Conservation (phyloP, 2,888 invertebrate species). For the Rhagophthalmus giganteus region DNA sequence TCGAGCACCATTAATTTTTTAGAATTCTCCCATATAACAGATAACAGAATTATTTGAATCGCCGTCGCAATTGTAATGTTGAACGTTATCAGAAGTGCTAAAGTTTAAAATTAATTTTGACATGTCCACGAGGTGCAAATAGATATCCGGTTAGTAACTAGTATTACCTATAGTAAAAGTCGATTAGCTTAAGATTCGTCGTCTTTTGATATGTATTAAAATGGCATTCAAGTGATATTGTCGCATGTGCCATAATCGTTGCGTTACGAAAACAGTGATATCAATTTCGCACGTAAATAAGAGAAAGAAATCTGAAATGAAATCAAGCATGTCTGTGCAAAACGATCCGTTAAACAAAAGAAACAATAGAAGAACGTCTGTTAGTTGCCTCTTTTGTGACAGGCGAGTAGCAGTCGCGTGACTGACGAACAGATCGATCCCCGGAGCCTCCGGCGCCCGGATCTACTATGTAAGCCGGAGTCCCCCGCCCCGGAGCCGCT, state of each 20-base stretch:
- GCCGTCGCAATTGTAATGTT: too few species aligned
- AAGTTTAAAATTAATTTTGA: too few species aligned
- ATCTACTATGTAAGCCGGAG: slow-evolving; percentile 14
- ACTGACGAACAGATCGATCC: slow-evolving; percentile 27
- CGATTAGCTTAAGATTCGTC: too few species aligned
- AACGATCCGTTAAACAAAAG: slow-evolving; percentile 15
- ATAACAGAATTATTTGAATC: too few species aligned
- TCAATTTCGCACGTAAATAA: not conserved
- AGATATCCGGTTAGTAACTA: too few species aligned
- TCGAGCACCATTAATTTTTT: too few species aligned
- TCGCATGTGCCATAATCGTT: not conserved
- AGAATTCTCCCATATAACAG: too few species aligned
- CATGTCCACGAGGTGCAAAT: too few species aligned
- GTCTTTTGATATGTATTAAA: too few species aligned
- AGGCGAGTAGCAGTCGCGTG: slow-evolving; percentile 28
- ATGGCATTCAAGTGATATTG: too few species aligned
- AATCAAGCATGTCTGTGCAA: slow-evolving; percentile 26
- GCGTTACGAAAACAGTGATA: not conserved
- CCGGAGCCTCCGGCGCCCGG: slow-evolving; percentile 27
- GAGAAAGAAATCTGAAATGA: slow-evolving; percentile 20
- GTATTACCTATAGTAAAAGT: too few species aligned
- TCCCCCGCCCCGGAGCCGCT: slow-evolving; percentile 19
- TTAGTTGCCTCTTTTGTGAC: slow-evolving; percentile 19
- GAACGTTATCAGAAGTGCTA: too few species aligned
- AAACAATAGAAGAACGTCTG: slow-evolving; percentile 7